Conservation (phyloP, 1,140 invertebrate genomes). For the Geopemphigus sp. region DNA sequence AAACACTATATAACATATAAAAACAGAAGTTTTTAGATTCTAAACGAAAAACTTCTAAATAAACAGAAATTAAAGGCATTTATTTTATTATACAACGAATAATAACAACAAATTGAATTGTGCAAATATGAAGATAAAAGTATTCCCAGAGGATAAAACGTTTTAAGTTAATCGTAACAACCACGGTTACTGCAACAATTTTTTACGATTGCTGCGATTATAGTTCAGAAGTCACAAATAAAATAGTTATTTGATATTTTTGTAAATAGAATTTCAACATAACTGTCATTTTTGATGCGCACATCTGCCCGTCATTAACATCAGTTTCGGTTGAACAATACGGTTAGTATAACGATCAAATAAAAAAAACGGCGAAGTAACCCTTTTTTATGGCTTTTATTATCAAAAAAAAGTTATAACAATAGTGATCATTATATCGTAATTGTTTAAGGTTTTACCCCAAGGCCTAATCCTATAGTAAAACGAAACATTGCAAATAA, state of each 20-base stretch:
- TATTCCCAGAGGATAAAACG: too few relatives aligned
- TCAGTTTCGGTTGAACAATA: background rate
- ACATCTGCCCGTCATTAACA: background rate
- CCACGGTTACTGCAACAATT: too few relatives aligned
- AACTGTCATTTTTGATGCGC: background rate
- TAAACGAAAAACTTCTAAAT: too few relatives aligned
- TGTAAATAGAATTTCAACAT: background rate
- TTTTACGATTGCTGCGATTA: too few relatives aligned
- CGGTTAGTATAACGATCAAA: background rate
- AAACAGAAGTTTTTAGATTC: too few relatives aligned
- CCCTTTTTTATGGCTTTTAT: background rate
- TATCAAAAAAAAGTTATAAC: background rate
- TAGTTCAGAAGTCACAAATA: background rate
- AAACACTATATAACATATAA: too few relatives aligned
- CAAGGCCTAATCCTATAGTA: background rate
- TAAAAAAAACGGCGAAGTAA: constrained; percentile 3
- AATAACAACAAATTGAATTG: too few relatives aligned
- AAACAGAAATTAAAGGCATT: too few relatives aligned
- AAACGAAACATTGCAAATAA: background rate
- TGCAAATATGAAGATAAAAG: too few relatives aligned
- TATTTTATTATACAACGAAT: too few relatives aligned
- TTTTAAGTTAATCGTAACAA: too few relatives aligned
- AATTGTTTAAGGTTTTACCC: background rate
- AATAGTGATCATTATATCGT: background rate
- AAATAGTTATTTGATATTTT: constrained; percentile 3